Conservation (phyloP, 2,113 vertebrate species). For the Phodopus roborovskii region DNA sequence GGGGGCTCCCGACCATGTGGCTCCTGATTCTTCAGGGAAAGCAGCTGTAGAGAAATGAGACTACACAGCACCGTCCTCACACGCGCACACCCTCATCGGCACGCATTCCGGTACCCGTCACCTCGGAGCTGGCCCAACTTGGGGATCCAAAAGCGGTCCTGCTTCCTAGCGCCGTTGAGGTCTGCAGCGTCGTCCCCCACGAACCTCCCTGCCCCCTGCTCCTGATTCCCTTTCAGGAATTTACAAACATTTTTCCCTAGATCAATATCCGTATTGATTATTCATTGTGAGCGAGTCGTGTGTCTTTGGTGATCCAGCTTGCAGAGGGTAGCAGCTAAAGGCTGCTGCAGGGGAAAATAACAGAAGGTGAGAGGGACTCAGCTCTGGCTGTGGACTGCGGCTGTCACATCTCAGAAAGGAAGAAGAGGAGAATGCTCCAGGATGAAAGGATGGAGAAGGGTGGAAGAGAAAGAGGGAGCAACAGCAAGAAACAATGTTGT, state of each 20-base stretch:
- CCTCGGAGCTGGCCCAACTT: slow-evolving; percentile 83
- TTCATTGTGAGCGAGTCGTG: slow-evolving; percentile 91
- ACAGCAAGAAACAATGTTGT: slow-evolving; percentile 82
- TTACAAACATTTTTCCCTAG: slow-evolving; percentile 92
- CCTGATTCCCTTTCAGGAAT: slow-evolving; percentile 89
- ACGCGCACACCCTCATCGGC: slow-evolving; percentile 71
- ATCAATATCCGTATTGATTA: slow-evolving; percentile 94
- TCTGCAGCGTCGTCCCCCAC: slow-evolving; percentile 86
- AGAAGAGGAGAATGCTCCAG: slow-evolving; percentile 77
- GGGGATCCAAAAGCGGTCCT: slow-evolving; percentile 82
- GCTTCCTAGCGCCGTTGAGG: slow-evolving; percentile 71
- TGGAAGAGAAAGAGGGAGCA: slow-evolving; percentile 79
- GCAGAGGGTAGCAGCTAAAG: slow-evolving; percentile 88
- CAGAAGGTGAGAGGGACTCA: slow-evolving; percentile 84
- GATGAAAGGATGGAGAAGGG: slow-evolving; percentile 76
- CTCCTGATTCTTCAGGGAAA: slow-evolving; percentile 86
- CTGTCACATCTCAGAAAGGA: slow-evolving; percentile 81
- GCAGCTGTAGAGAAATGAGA: slow-evolving; percentile 88
- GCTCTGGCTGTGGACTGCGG: slow-evolving; percentile 82
- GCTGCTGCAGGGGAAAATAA: slow-evolving; percentile 84
- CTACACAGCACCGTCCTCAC: slow-evolving; percentile 79
- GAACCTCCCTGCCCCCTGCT: slow-evolving; percentile 86
- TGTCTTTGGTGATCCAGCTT: slow-evolving; percentile 91
- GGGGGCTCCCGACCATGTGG: slow-evolving; percentile 87
- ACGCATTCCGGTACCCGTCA: slow-evolving; percentile 87